Evolutionary conservation across 2,113 vertebrate species (phyloP), one percentile per base, ranked within the genome.

Genomic region (Rhinoptilus africanus): DNA sequence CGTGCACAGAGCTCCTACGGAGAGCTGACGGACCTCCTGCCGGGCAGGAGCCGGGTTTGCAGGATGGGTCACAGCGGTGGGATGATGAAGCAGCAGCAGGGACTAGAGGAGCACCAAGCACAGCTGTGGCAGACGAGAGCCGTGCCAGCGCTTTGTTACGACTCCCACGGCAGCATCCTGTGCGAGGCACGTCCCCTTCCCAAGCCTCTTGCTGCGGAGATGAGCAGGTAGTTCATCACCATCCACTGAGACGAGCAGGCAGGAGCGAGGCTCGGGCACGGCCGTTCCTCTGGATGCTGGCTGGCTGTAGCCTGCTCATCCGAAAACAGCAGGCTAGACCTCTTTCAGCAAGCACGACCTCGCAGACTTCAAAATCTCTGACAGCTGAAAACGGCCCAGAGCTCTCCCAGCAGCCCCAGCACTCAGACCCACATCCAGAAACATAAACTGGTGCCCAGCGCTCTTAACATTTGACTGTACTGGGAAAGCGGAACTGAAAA

Each of bases 121-220:
- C 50, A 48, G 23, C 56, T 17, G 1, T 4, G 56, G 32, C 19
- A 45, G 62, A 35, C 0, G 1, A 75, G 67, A 79, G 57, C 20
- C 2, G 0, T 2, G 14, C 43, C 83, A 71, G 28, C 0, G 0
- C 37, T 73, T 83, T 14, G 3, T n/a, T 20, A 68, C 2, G 3
- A 28, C 32, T 59, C 72, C 43, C 54, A 27, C 3, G 3, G 32
- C 53, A 45, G n/a, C 1, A 2, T 21, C 50, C 22, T 19, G 21
- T 4, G 21, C 0, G 2, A 69, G 74, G n/a, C 32, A 28, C 4
- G 0, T 39, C n/a, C 20, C 26, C 48, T 76, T 47, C 43, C n/a
- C 48, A 34, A 47, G 81, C 18, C 66, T 50, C 74, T 56, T 60
- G 63, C 28, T 3, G 7, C 2, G 2, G 64, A 62, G 43, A 51